Evolutionary conservation across 2,797 vertebrate species (phyloP).

Genomic region (Euphonia xanthogaster): DNA sequence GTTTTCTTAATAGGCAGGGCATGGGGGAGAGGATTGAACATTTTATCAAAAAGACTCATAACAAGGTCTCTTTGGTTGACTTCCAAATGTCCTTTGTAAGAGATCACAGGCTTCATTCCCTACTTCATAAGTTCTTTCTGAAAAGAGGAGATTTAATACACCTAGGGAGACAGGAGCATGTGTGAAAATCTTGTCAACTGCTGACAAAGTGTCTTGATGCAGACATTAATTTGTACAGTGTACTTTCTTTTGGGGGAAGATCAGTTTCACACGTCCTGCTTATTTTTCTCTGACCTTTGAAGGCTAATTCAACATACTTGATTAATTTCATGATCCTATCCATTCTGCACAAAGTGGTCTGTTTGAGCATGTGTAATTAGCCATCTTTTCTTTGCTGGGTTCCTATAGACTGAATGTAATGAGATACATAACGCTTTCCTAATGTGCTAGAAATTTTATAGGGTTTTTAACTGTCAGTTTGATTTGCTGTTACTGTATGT

Average conservation of each 20-base stretch:
- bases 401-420: not conserved
- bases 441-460: conserved; percentile 34
- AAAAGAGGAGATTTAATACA: conserved; percentile 11
- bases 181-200: conserved; percentile 51
- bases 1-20: not conserved
- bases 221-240: conserved; percentile 37
- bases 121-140: not conserved
- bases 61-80: conserved; percentile 9
- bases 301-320: conserved; percentile 24
- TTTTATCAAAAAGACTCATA: not conserved
- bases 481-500: conserved; percentile 22
- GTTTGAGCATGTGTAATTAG: conserved; percentile 17
- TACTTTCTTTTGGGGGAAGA: conserved; percentile 3
- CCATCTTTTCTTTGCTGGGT: not conserved
- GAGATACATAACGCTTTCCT: conserved; percentile 27
- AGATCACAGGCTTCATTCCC: not conserved
- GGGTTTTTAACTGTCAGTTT: not conserved
- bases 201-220: conserved; percentile 30
- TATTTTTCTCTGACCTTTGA: conserved; percentile 45
- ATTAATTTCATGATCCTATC: conserved; percentile 37
- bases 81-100: conserved; percentile 7
- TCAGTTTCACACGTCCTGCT: conserved; percentile 30
- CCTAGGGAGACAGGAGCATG: conserved; percentile 38
- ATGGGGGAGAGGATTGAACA: not conserved
- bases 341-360: conserved; percentile 7